Percentiles rank a stretch among this genome's conserved stretches.
These are phyloP conservation scores for Psephotus haematonotus DNA, from an alignment of 2,113 vertebrate species.

Conservation along the genomic window DNA sequence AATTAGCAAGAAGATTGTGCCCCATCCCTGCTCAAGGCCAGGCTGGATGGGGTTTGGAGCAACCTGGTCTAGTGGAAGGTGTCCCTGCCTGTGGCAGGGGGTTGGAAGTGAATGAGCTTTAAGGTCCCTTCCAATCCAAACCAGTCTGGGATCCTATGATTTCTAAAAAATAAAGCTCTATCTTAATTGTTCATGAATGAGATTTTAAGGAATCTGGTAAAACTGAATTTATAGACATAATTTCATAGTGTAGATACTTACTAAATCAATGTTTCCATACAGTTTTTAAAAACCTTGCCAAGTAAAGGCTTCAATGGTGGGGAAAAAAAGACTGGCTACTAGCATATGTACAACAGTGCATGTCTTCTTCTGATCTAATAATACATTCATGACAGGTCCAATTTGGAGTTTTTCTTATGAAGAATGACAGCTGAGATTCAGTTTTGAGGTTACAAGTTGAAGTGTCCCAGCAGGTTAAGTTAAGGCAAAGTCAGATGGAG, in stretches of 20 bases:
- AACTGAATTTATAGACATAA: background rate
- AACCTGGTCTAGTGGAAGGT: background rate
- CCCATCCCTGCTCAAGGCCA: background rate
- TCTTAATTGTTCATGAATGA: background rate
- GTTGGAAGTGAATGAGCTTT: background rate
- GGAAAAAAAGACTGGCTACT: background rate
- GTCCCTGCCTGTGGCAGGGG: background rate
- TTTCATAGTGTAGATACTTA: background rate
- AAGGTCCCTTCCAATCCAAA: background rate
- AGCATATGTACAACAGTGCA: background rate
- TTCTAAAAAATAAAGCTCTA: background rate
- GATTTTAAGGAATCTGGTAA: background rate
- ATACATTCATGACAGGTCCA: background rate
- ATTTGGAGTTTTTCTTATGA: constrained; percentile 14
- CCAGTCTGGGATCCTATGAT: background rate
- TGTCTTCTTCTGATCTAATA: background rate
- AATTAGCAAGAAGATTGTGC: background rate
- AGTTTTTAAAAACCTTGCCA: background rate
- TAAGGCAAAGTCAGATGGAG: constrained; percentile 2
- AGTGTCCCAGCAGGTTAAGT: constrained; percentile 39
- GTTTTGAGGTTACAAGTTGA: constrained; percentile 39
- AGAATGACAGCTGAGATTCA: constrained; percentile 58
- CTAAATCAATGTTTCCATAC: background rate
- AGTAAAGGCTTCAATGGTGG: background rate
- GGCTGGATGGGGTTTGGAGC: background rate